Evolutionary conservation across 2,888 invertebrate species (phyloP).

Genomic region (Callinectes sapidus): DNA sequence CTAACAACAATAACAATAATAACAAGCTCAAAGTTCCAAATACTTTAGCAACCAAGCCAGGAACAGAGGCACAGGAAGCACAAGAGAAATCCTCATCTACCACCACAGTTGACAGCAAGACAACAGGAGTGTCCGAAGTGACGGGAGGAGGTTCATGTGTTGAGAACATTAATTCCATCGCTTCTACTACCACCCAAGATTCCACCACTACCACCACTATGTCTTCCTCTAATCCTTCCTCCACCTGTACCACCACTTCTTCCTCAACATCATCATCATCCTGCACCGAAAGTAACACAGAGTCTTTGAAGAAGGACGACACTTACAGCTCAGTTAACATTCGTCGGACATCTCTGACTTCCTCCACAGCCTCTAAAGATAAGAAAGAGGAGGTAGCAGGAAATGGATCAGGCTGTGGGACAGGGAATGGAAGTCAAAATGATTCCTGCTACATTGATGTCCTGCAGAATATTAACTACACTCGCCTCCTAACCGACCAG

Average conservation of each 20-base stretch:
- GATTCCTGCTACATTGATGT: conserved; percentile 43
- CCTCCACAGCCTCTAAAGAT: neutral
- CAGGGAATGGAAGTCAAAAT: neutral
- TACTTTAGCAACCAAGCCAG: neutral
- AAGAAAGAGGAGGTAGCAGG: neutral
- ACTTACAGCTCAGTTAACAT: conserved; percentile 53
- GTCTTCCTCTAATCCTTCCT: neutral
- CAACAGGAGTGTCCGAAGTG: neutral
- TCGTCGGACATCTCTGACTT: conserved; percentile 36
- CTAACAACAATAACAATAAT: conserved; percentile 28
- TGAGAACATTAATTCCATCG: neutral
- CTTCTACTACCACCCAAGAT: neutral
- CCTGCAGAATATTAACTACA: conserved; percentile 54
- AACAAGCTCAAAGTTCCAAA: neutral
- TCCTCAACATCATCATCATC: neutral
- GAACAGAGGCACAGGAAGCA: neutral
- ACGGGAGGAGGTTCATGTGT: conserved; percentile 40
- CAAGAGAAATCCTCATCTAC: neutral
- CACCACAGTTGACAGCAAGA: neutral
- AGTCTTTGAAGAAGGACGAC: conserved; percentile 65
- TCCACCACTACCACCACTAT: neutral
- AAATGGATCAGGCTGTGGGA: neutral
- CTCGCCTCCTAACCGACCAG: conserved; percentile 67
- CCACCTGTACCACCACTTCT: neutral
- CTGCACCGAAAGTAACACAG: neutral